These are phyloP conservation scores for Hemicrepidius hirtus DNA, from an alignment of 2,888 invertebrate species.

Conservation along the genomic window DNA sequence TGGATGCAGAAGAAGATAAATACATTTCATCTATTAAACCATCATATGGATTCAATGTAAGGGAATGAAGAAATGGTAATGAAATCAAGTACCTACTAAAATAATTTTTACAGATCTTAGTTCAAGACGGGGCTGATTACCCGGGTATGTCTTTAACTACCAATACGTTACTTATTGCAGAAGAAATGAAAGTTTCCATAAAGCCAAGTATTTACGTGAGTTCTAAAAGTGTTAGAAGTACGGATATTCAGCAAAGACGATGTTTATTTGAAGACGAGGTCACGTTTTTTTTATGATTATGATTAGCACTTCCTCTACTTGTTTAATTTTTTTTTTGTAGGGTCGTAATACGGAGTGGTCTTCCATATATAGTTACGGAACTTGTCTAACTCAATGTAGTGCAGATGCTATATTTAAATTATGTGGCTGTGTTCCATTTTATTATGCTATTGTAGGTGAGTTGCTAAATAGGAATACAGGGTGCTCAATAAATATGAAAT, in stretches of 20 bases:
- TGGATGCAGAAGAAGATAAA: constrained; percentile 61
- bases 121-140: constrained; percentile 29
- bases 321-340: constrained; percentile 14
- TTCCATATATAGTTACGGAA: constrained; percentile 34
- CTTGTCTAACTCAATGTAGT: constrained; percentile 41
- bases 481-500: too few species aligned
- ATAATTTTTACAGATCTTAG: constrained; percentile 20
- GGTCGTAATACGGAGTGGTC: constrained; percentile 11
- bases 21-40: constrained; percentile 58
- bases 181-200: constrained; percentile 72
- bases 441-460: constrained; percentile 29
- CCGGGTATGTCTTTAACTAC: constrained; percentile 73
- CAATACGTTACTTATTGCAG: constrained; percentile 67
- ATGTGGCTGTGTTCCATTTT: constrained; percentile 46
- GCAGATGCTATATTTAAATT: constrained; percentile 30
- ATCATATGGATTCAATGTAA: constrained; percentile 41
- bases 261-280: constrained; percentile 75
- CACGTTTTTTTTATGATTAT: not conserved
- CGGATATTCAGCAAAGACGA: constrained; percentile 66
- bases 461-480: not conserved
- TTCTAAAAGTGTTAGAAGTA: constrained; percentile 65
- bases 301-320: too few species aligned
- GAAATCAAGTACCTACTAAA: not conserved
- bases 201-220: constrained; percentile 71
- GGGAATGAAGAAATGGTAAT: too few species aligned